Evolutionary conservation across 2,797 vertebrate genomes (phyloP).

Genomic region (Bucorvus abyssinicus): DNA sequence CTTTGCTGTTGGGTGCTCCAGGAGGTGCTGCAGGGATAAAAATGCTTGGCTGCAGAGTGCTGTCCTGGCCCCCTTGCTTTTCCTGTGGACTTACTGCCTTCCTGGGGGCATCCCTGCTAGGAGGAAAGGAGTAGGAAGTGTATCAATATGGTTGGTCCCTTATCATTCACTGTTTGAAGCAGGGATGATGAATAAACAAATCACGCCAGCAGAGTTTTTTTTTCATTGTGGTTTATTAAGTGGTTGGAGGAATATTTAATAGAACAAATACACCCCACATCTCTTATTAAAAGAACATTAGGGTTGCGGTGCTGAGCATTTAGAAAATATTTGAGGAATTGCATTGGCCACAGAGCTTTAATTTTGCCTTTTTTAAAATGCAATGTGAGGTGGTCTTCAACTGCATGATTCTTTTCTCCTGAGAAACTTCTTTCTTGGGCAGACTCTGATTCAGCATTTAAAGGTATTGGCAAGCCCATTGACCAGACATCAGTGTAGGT

Average conservation of each 20-base stretch:
- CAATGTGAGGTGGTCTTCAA: neutral
- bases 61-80: neutral
- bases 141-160: rapidly evolving
- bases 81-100: rapidly evolving
- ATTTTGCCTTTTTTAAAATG: neutral
- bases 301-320: neutral
- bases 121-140: neutral
- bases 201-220: rapidly evolving
- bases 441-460: neutral
- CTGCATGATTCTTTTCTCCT: neutral
- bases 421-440: neutral
- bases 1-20: neutral
- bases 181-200: neutral
- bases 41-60: neutral
- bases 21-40: neutral
- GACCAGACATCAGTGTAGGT: neutral
- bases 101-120: neutral
- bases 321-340: neutral
- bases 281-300: neutral
- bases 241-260: rapidly evolving
- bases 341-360: neutral
- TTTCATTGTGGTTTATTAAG: neutral
- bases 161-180: neutral
- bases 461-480: neutral
- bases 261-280: neutral